Base-by-base conservation (phyloP, 2,888 invertebrate species). In the Meta bourneti region DNA sequence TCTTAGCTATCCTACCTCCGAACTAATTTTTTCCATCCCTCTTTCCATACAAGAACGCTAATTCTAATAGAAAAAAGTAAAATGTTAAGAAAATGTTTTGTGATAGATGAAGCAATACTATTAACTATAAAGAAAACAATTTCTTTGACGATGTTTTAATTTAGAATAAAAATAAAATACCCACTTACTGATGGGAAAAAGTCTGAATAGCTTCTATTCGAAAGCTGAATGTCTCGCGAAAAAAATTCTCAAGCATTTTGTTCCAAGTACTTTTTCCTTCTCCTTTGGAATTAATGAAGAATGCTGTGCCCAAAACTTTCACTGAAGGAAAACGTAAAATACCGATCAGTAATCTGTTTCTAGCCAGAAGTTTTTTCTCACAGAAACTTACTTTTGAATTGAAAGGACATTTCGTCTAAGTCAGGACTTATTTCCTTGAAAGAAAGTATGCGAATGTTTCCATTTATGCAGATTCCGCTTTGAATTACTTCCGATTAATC, bases 91-190 rank as follows among this genome's bases (percentile, higher is more conserved):
- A 80, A 74, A 75, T 81, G 54, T 74, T 82, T 82, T 69, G 79
- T 70, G 74, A 81, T 61, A 88, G 88, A 81, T 69, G 80, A 49
- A 9, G 13, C 70, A 88, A 71, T 74, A 52, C 52, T 71, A 81
- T 74, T 86, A 69, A 88, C 52, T 88, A 80, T 72, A 88, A 88
- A 81, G 81, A 88, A 88, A 88, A 79, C 88, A 88, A 72, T 80
- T 81, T 74, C 69, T 13, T 74, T 61, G 20, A 71, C 34, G 79
- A 61, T 48, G 49, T 75, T 88, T 88, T 88, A 88, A 88, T 80
- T 88, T 88, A 88, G 49, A 81, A 81, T 61, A 81, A 88, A 81
- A 88, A 81, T 74, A 81, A 88, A 88, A 81, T 61, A 54, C 48
- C 80, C 51, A 20, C 81, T 88, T 81, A 54, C 16, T 19, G 72